A percentile compares a stretch with the other conserved stretches of the same genome.
Evolutionary conservation across 2,888 invertebrate species (phyloP).

Genomic region (Nyleta sp.): DNA sequence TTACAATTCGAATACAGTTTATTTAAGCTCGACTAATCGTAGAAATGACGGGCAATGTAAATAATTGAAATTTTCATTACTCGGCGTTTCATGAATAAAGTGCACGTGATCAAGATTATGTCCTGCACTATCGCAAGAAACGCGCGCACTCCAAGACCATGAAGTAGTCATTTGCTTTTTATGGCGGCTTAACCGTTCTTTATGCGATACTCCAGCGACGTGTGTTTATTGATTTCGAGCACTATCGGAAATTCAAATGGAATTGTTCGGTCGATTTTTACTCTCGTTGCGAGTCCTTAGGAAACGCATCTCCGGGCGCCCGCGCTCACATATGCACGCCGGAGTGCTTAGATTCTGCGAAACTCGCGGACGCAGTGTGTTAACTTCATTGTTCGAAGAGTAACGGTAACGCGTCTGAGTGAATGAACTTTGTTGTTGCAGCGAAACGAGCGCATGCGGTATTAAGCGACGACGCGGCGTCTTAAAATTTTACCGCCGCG

Average conservation of each 20-base stretch:
- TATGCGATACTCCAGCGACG: neutral
- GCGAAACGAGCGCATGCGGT: constrained; percentile 22
- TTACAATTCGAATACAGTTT: too few relatives aligned
- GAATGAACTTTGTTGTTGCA: constrained; percentile 49
- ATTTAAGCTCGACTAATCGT: neutral
- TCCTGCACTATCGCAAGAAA: neutral
- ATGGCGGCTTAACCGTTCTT: constrained; percentile 13
- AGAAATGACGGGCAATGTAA: constrained; percentile 4
- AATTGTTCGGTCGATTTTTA: constrained; percentile 33
- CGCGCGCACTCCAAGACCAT: neutral
- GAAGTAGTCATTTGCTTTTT: constrained; percentile 34
- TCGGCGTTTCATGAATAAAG: constrained; percentile 18
- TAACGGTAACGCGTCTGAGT: constrained; percentile 53
- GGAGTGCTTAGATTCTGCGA: constrained; percentile 48
- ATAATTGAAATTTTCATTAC: constrained; percentile 30
- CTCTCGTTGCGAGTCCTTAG: neutral
- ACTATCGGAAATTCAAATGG: constrained; percentile 36
- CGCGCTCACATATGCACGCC: constrained; percentile 25
- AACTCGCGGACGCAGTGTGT: constrained; percentile 37
- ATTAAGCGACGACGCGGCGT: constrained; percentile 27
- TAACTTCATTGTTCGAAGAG: constrained; percentile 48
- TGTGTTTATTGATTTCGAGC: constrained; percentile 52
- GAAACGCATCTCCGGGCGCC: constrained; percentile 7
- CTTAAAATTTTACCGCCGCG: constrained; percentile 14
- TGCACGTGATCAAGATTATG: constrained; percentile 19